Evolutionary conservation across 1,140 invertebrate species (phyloP), one percentile per base, ranked within the genome.

Genomic region (Ptiloglossa arizonensis): DNA sequence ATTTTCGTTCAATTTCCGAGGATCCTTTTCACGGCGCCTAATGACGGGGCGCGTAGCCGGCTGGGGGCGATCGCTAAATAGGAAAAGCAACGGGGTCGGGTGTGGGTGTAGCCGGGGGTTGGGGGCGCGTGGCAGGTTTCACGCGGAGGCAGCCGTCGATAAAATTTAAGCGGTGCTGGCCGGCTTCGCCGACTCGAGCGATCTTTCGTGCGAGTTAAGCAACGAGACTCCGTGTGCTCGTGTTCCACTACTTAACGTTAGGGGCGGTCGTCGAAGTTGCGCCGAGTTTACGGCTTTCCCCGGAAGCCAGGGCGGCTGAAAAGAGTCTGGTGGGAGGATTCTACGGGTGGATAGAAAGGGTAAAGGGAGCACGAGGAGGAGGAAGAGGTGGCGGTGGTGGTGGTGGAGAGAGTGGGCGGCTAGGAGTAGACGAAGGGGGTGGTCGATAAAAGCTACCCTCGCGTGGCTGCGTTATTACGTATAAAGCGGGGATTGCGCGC

Each of bases 391-490:
- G n/a, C n/a, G n/a, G n/a, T n/a, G n/a, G n/a, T n/a, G n/a, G n/a
- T n/a, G n/a, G 48, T 48, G 70, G 60, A 62, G 67, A 57, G 59
- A 54, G n/a, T n/a, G n/a, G 78, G 67, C 50, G 72, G 67, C 81
- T 70, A 79, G 59, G 63, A 76, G 78, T 52, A 77, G 64, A 80
- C 78, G 82, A 81, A 81, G 83, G 74, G n/a, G 82, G 48, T 85
- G 82, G 79, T 85, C 83, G 83, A 85, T 85, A 85, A 85, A 85
- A 79, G 74, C 82, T 72, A 38, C 70, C 74, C 83, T 81, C 83
- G 82, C 79, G 70, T 85, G 82, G 83, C 74, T 81, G 70, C 82
- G 79, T 85, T 85, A 85, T 85, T 85, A 85, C 79, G 82, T 85
- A 85, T 79, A 83, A 85, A 85, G 38, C 79, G 59, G 71, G 79